Base-by-base conservation (phyloP, 2,888 invertebrate species). In the Lissocephala sabroskyi region DNA sequence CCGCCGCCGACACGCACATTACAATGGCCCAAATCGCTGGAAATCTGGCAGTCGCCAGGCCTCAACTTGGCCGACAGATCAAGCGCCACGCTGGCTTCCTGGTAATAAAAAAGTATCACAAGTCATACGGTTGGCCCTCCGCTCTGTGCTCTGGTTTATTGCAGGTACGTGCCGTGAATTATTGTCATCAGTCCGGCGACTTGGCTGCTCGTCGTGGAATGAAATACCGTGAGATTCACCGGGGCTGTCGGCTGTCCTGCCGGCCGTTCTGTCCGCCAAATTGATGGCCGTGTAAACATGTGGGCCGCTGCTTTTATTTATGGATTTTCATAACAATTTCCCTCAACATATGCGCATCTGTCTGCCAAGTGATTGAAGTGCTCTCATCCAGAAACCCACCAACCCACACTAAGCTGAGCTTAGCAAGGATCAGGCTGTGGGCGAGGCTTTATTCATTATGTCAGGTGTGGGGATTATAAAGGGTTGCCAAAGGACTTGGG, bases 241-340 rank as follows among this genome's bases (percentile, higher is more conserved):
- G 5, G 11, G 4, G 13, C 26, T 29, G 30, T 14, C 35, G 17
- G 26, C 29, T 30, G 5, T 13, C 26, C 49, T 35, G 44, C 44
- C 40, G 36, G 45, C 35, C 41, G 49, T 28, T 26, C 45, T 40
- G 9, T 16, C 43, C 46, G 56, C 49, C 52, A 67, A 68, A 68
- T 68, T 76, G 68, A 68, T 73, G 68, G 73, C 76, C 73, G 43
- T 73, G 76, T 68, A 73, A 68, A 76, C 68, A 76, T 62, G 68
- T 65, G 68, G 68, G 62, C 68, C 65, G 53, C 50, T 50, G 65
- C 68, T 54, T 59, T 76, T 73, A 76, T 68, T 76, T 68, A 68
- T 68, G 73, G 76, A 64, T 68, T 67, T 76, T 74, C 68, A 68
- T 73, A 68, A 68, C 65, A 68, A 65, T 76, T 56, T 73, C 30